Evolutionary conservation across 2,888 invertebrate species (phyloP), one percentile per base, ranked within the genome.

Genomic region (Drosophila nigricruria): DNA sequence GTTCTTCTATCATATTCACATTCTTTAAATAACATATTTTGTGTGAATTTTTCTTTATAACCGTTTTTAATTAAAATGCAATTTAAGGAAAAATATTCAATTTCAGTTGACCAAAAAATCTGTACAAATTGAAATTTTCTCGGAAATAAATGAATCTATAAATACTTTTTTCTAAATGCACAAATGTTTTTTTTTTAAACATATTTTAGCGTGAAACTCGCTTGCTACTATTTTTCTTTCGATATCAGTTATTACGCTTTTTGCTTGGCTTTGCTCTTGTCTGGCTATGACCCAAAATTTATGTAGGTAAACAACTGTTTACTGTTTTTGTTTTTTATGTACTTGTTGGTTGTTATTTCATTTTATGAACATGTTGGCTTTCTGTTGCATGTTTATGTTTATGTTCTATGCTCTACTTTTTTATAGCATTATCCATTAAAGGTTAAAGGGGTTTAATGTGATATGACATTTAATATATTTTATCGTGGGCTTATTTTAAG

Each of bases 261-360:
- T 42, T 8, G 45, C 30, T 45, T 43, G 57, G 32, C 30, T 34
- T 6, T 34, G 43, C n/a, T 36, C 23, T 5, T 20, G 16, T 5
- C n/a, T 47, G 14, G 30, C 25, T 56, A 3, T 47, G 62, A 36
- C 45, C 30, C 12, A 14, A 32, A 62, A 36, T 58, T 58, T 36
- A 45, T 62, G 20, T 36, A 36, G 27, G 20, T 45, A 58, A 58
- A 36, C 34, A 58, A 58, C 12, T 58, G 34, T 58, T 45, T 16
- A 36, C 36, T 30, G 30, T 14, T 49, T 18, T 30, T 47, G 6
- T 6, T 20, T 20, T 47, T 47, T 45, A 34, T 45, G 43, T 34
- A 34, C 45, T 45, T 25, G 43, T 30, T 23, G 43, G 12, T 32
- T 23, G 50, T 52, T 23, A 23, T 57, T 45, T 45, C 5, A 14